These are phyloP conservation scores for Drosophila yakuba DNA, from an alignment of 1,140 invertebrate species.

Conservation along the genomic window DNA sequence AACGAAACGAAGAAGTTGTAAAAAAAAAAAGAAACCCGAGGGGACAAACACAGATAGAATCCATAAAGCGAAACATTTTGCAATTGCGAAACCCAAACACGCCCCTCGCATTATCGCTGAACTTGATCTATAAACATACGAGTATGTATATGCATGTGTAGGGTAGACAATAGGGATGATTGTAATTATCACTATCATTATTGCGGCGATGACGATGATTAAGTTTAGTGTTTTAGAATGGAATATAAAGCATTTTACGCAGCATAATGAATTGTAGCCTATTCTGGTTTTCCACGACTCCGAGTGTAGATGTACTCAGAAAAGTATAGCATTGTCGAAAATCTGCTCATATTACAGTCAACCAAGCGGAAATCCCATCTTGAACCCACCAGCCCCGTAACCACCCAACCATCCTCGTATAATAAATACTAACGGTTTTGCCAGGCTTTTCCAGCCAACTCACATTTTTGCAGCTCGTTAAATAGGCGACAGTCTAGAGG, in stretches of 20 bases:
- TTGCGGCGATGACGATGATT: constrained; percentile 44
- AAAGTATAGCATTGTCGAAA: constrained; percentile 58
- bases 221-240: constrained; percentile 43
- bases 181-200: constrained; percentile 67
- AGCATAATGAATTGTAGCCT: constrained; percentile 63
- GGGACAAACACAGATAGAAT: constrained; percentile 32
- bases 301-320: constrained; percentile 16
- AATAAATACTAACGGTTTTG: constrained; percentile 48
- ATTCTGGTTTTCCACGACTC: constrained; percentile 4
- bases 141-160: constrained; percentile 10
- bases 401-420: constrained; percentile 4
- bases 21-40: constrained; percentile 2
- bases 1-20: constrained; percentile 20
- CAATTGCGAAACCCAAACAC: constrained; percentile 77
- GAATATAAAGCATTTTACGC: constrained; percentile 67
- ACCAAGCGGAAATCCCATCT: constrained; percentile 71
- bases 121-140: constrained; percentile 57
- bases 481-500: constrained; percentile 71
- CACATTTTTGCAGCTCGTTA: constrained; percentile 78
- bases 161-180: constrained; percentile 27
- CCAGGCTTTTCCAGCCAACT: constrained; percentile 30
- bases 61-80: constrained; percentile 59
- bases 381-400: background rate
- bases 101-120: constrained; percentile 73
- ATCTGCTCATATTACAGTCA: constrained; percentile 80